A percentile compares a stretch with the other conserved stretches of the same genome.
Conservation (phyloP, 2,797 vertebrate species). For the Petrocephalus sullivani region DNA sequence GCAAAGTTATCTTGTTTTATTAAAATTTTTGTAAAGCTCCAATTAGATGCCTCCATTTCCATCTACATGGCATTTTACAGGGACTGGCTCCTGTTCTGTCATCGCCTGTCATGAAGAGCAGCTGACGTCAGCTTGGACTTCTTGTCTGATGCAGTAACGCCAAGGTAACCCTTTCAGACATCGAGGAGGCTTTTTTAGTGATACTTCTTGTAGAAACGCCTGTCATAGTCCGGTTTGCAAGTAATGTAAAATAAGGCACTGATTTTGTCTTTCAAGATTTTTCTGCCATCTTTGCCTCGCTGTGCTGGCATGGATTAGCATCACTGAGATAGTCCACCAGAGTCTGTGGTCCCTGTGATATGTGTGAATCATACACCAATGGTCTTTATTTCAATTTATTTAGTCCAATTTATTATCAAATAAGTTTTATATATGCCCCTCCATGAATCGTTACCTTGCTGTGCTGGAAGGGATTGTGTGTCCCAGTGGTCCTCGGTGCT, state of each 20-base stretch:
- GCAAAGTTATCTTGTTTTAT: background rate
- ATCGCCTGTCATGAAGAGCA: background rate
- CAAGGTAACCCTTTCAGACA: background rate
- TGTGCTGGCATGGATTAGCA: background rate
- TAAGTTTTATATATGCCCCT: background rate
- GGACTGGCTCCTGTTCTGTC: background rate
- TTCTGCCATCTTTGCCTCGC: background rate
- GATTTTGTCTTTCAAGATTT: background rate
- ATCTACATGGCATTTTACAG: background rate
- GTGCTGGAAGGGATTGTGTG: background rate
- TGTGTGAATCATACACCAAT: background rate
- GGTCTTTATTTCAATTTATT: background rate
- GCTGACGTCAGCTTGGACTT: background rate
- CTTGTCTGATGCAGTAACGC: background rate
- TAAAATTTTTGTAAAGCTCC: background rate
- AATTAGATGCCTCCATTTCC: background rate
- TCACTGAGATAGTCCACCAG: background rate
- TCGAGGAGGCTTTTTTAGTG: background rate
- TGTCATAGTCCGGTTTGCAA: background rate
- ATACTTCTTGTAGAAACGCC: background rate
- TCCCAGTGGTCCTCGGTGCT: background rate
- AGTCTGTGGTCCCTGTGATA: background rate
- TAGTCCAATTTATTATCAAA: background rate
- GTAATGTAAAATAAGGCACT: background rate
- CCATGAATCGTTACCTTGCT: background rate